Evolutionary conservation across 64 coral and sea anemone species (phyloP), one percentile per base, ranked within the genome.

Genomic region (Montipora capricornis): DNA sequence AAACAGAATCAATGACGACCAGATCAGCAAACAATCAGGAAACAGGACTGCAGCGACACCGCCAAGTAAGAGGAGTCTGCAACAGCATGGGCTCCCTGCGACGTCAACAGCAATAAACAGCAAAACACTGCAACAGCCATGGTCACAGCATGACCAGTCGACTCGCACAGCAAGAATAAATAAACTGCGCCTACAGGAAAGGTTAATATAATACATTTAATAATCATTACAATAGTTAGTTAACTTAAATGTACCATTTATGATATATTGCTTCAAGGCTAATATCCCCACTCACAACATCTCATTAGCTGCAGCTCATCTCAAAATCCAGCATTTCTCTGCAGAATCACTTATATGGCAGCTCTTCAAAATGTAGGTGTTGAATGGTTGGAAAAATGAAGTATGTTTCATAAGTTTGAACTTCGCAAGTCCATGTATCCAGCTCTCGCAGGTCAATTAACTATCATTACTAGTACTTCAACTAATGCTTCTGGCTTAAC

Each of bases 181-280:
- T 86, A 86, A 86, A 92, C 90, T 92, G 90, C 90, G 81, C 90
- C 90, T 92, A 92, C 80, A 75, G 90, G 90, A 92, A 91, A 91
- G 89, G 79, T 55, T 57, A 85, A 82, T 84, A 75, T 92, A 64
- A 92, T 68, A 92, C 12, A 85, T 92, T 92, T 92, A 92, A 92
- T 47, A 77, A 75, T 49, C 61, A 82, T 77, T 64, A 64, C 13
- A 14, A 81, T 51, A 80, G 26, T 59, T 51, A 37, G 37, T 37
- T 81, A 82, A 6, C 5, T 86, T 52, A 83, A 83, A 83, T 24
- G 26, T 14, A 83, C 46, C 0, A 47, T 47, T 5, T 1, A 86
- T 1, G 4, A 50, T 12, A 67, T 16, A 12, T 44, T 45, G 55
- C 12, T 82, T 82, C 16, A 9, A 15, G 24, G 11, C 5, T 47